phyloP scores from a whole-genome alignment of 2,888 invertebrate genomes.

The Cheiracanthium punctorium region DNA sequence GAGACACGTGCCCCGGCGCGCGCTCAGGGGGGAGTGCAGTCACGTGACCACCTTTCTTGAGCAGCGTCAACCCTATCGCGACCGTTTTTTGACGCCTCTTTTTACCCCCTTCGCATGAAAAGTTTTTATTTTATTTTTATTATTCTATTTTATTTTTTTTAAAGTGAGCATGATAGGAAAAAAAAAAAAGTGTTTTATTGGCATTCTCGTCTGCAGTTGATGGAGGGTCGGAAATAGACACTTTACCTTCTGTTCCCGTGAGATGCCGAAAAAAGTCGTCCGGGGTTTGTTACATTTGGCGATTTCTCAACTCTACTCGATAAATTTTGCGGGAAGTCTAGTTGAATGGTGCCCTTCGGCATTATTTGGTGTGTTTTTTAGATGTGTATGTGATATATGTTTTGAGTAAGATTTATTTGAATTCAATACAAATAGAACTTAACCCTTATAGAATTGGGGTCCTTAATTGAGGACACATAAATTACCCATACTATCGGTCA shows the following conservation, averaged over 20 bases:
- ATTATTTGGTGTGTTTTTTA: too few relatives aligned
- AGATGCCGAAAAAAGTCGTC: background rate
- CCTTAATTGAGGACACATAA: too few relatives aligned
- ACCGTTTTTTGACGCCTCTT: constrained; percentile 61
- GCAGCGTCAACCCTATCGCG: constrained; percentile 64
- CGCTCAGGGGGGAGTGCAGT: constrained; percentile 29
- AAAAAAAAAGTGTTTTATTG: constrained; percentile 38
- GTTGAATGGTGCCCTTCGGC: too few relatives aligned
- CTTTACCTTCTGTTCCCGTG: constrained; percentile 61
- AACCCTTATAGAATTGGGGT: too few relatives aligned
- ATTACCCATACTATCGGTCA: too few relatives aligned
- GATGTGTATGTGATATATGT: too few relatives aligned
- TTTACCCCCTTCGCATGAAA: constrained; percentile 51
- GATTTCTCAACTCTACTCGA: background rate
- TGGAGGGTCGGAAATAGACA: constrained; percentile 68
- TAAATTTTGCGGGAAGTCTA: too few relatives aligned
- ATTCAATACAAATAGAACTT: too few relatives aligned
- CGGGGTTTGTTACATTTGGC: background rate
- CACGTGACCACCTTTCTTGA: constrained; percentile 60
- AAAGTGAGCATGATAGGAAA: constrained; percentile 34
- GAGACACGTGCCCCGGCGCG: constrained; percentile 36
- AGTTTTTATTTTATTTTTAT: too few relatives aligned
- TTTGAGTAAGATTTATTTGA: too few relatives aligned
- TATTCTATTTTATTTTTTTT: too few relatives aligned
- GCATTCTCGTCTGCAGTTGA: constrained; percentile 47